Evolutionary conservation across 2,888 invertebrate species (phyloP).

Genomic region (Ophion ellenae): DNA sequence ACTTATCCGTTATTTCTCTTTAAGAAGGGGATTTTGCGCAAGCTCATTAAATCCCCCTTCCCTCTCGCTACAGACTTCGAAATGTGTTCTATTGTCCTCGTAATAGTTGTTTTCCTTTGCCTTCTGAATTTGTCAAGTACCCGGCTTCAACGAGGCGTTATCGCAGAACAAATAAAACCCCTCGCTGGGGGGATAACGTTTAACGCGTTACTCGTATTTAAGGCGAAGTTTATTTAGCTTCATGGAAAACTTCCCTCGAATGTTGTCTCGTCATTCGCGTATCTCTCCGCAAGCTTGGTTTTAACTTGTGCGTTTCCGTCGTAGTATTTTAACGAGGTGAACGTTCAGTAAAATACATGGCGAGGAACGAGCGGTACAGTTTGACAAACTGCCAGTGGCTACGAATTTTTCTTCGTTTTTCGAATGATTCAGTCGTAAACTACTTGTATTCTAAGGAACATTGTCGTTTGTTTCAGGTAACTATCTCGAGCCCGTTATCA

Average conservation of each 20-base stretch:
- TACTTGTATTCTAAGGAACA: slow-evolving; percentile 30
- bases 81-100: slow-evolving; percentile 13
- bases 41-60: not conserved
- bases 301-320: slow-evolving; percentile 39
- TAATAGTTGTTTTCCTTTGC: slow-evolving; percentile 25
- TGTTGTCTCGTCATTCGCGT: slow-evolving; percentile 26
- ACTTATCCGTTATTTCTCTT: not conserved
- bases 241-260: slow-evolving; percentile 19
- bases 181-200: slow-evolving; percentile 26
- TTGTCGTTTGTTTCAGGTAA: slow-evolving; percentile 77
- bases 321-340: slow-evolving; percentile 50
- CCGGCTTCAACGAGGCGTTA: slow-evolving; percentile 8
- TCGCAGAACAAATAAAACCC: slow-evolving; percentile 29
- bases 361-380: slow-evolving; percentile 33
- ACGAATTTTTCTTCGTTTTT: slow-evolving; percentile 2
- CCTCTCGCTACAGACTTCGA: not conserved
- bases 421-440: not conserved
- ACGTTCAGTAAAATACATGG: slow-evolving; percentile 43
- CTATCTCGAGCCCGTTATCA: slow-evolving; percentile 60
- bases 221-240: slow-evolving; percentile 22
- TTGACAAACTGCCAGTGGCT: slow-evolving; percentile 54
- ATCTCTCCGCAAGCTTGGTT: slow-evolving; percentile 67
- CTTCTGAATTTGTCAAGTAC: slow-evolving; percentile 34
- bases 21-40: not conserved
- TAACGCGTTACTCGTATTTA: slow-evolving; percentile 41